Evolutionary conservation across 2,888 invertebrate genomes (phyloP).

Genomic region (Nomada hirtipes): DNA sequence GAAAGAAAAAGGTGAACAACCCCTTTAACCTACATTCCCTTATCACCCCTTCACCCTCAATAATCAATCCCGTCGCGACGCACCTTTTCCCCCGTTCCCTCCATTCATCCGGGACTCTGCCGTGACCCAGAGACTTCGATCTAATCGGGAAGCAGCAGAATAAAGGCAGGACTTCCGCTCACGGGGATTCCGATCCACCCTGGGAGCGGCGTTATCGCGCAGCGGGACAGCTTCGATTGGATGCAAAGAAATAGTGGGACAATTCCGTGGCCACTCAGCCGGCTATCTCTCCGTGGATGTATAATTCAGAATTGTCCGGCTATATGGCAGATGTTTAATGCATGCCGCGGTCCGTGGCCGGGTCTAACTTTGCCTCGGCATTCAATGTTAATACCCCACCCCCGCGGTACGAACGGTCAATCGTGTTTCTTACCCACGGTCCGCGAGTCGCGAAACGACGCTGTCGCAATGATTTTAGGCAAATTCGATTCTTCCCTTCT

Average conservation of each 20-base stretch:
- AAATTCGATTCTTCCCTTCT: slow-evolving; percentile 63
- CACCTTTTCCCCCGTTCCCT: no score
- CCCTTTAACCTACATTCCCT: no score
- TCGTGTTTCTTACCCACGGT: slow-evolving; percentile 61
- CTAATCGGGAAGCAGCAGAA: slow-evolving; percentile 48
- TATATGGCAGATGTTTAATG: slow-evolving; percentile 81
- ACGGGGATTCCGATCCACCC: slow-evolving; percentile 17
- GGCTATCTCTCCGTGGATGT: slow-evolving; percentile 77
- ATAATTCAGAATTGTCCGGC: slow-evolving; percentile 82
- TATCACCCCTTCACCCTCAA: no score
- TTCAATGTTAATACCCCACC: slow-evolving; percentile 81
- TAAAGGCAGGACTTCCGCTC: slow-evolving; percentile 29
- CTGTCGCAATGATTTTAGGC: slow-evolving; percentile 64
- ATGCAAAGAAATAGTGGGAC: slow-evolving; percentile 77
- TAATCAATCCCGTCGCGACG: not conserved
- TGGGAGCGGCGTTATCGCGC: slow-evolving; percentile 59
- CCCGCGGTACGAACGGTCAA: slow-evolving; percentile 61
- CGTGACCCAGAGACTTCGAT: slow-evolving; percentile 57
- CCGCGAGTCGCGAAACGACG: slow-evolving; percentile 35
- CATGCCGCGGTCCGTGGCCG: slow-evolving; percentile 71
- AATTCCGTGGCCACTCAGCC: slow-evolving; percentile 75
- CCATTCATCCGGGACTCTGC: slow-evolving; percentile 10
- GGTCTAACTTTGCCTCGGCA: slow-evolving; percentile 69
- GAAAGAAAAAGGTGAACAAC: no score
- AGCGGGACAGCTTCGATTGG: slow-evolving; percentile 73